These are phyloP conservation scores for Orchestia grillus DNA, from an alignment of 1,140 invertebrate species.

Conservation along the genomic window DNA sequence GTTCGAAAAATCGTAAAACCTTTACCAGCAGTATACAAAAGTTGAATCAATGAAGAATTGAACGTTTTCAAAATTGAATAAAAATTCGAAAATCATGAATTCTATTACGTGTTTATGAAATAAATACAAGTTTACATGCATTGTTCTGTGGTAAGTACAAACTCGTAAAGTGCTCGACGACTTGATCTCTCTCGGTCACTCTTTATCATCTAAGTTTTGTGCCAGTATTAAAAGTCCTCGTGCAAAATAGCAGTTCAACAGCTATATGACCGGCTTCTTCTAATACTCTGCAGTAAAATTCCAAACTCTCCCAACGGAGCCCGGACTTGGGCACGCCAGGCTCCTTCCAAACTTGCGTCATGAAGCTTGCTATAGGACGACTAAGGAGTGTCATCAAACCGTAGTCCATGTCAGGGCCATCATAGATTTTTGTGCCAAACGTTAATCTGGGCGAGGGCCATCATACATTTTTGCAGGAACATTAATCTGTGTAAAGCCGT, in stretches of 20 bases:
- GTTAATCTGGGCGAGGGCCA: not conserved
- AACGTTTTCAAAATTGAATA: not conserved
- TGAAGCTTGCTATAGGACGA: not conserved
- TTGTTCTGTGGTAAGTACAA: not conserved
- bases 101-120: not conserved
- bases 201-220: not conserved
- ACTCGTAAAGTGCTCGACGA: not conserved
- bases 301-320: not conserved
- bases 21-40: too few relatives aligned
- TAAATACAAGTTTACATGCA: not conserved
- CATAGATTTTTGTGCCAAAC: not conserved
- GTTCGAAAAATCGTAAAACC: too few relatives aligned
- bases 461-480: not conserved
- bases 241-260: not conserved
- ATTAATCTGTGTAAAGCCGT: not conserved
- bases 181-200: not conserved
- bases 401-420: not conserved
- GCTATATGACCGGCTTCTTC: not conserved
- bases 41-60: not conserved
- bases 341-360: not conserved
- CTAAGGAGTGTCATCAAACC: not conserved
- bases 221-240: not conserved
- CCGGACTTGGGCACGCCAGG: not conserved
- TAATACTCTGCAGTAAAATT: not conserved
- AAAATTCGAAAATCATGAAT: not conserved